phyloP scores from a whole-genome alignment of 1,140 invertebrate species.

The Carcinoscorpius rotundicauda region DNA sequence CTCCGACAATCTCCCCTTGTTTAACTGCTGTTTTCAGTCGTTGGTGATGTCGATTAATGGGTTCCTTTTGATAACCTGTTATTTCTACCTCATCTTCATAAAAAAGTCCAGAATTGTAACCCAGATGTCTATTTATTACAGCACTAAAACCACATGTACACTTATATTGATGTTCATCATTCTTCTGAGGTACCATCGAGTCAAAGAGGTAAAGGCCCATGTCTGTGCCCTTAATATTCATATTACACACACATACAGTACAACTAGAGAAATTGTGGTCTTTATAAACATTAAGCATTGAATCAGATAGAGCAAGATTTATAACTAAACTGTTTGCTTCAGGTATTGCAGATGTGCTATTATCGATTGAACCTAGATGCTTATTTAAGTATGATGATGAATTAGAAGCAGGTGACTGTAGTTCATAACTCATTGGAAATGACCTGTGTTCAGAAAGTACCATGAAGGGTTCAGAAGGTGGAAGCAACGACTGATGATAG shows the following conservation, averaged over 20 bases:
- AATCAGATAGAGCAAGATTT: slow-evolving; percentile 82
- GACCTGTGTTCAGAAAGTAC: too few relatives aligned
- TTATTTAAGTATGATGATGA: slow-evolving; percentile 13
- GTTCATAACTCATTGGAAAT: too few relatives aligned
- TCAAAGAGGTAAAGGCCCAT: slow-evolving; percentile 65
- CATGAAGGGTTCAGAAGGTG: too few relatives aligned
- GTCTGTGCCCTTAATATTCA: slow-evolving; percentile 75
- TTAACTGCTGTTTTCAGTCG: background rate
- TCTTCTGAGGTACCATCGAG: slow-evolving; percentile 13
- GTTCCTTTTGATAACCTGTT: slow-evolving; percentile 61
- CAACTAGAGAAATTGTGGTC: slow-evolving; percentile 98
- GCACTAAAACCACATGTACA: slow-evolving; percentile 95
- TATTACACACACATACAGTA: slow-evolving; percentile 95
- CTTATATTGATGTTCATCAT: slow-evolving; percentile 59
- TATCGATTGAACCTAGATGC: slow-evolving; percentile 9
- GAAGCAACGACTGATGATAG: too few relatives aligned
- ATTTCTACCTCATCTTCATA: slow-evolving; percentile 97
- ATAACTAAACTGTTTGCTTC: slow-evolving; percentile 52
- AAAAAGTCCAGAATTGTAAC: slow-evolving; percentile 82
- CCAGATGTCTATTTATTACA: slow-evolving; percentile 70
- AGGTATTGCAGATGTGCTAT: background rate
- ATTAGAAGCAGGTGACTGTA: background rate
- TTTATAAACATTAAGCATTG: slow-evolving; percentile 77
- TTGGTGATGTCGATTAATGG: background rate
- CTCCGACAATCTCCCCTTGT: too few relatives aligned